phyloP scores from a whole-genome alignment of 2,113 vertebrate species.

The Condylura cristata region DNA sequence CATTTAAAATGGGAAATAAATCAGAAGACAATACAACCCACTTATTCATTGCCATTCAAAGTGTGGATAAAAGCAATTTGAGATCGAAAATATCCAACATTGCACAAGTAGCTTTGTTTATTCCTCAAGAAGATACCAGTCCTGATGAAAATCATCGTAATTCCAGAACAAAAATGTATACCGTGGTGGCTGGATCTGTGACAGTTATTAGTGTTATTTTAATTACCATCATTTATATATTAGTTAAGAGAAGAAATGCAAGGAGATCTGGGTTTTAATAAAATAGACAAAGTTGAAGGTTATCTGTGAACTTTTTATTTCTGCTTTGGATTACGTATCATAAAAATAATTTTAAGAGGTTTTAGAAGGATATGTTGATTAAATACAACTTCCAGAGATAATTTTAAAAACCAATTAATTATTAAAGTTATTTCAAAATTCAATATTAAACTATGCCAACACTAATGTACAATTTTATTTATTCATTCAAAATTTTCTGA shows the following conservation, averaged over 20 bases:
- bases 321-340: background rate
- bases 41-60: constrained; percentile 81
- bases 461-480: background rate
- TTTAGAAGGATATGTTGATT: background rate
- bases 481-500: constrained; percentile 7
- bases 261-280: constrained; percentile 20
- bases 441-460: background rate
- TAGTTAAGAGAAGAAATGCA: background rate
- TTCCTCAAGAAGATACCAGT: constrained; percentile 16
- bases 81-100: constrained; percentile 83
- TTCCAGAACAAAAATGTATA: background rate
- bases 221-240: constrained; percentile 40
- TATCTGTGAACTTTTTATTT: constrained; percentile 11
- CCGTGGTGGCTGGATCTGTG: background rate
- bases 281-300: background rate
- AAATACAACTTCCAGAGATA: background rate
- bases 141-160: background rate
- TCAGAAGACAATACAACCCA: constrained; percentile 72
- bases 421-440: background rate
- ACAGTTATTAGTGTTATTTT: constrained; percentile 26
- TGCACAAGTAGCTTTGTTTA: constrained; percentile 77
- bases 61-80: constrained; percentile 76
- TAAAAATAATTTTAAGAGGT: constrained; percentile 7
- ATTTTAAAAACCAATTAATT: constrained; percentile 32
- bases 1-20: constrained; percentile 66